Evolutionary conservation across 2,888 invertebrate genomes (phyloP).

Genomic region (Tipula vernalis): DNA sequence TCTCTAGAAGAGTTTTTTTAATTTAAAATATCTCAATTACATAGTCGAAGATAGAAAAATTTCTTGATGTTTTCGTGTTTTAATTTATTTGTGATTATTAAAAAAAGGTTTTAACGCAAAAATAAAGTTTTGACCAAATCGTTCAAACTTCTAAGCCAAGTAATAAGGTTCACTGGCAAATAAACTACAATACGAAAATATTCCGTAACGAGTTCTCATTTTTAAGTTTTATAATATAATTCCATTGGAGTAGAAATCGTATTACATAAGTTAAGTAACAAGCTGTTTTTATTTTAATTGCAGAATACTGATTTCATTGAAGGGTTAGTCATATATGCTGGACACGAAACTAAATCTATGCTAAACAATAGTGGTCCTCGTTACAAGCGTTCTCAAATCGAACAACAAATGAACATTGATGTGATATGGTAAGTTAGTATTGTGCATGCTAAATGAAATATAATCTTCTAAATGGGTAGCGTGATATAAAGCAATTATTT

Average conservation of each 20-base stretch:
- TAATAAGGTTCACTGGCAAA: no score
- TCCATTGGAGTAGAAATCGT: not conserved
- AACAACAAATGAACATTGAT: constrained; percentile 89
- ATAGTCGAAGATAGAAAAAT: no score
- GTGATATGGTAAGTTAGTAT: constrained; percentile 90
- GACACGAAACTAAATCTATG: constrained; percentile 97
- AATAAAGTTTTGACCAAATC: no score
- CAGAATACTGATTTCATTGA: constrained; percentile 93
- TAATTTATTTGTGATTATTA: no score
- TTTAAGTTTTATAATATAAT: not conserved
- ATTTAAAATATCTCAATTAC: no score
- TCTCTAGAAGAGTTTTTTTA: no score
- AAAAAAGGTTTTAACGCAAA: no score
- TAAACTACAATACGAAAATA: no score
- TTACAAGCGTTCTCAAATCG: constrained; percentile 83
- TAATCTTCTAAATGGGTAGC: not conserved
- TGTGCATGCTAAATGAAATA: constrained; percentile 6
- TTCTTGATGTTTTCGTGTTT: no score
- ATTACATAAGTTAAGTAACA: not conserved
- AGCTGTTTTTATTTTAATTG: constrained; percentile 9
- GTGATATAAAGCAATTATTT: not conserved
- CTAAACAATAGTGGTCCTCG: constrained; percentile 92
- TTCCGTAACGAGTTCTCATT: no score
- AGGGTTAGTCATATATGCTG: constrained; percentile 93
- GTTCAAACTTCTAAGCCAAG: no score